Base-by-base conservation (phyloP, 2,113 vertebrate species). In the Trinectes maculatus region DNA sequence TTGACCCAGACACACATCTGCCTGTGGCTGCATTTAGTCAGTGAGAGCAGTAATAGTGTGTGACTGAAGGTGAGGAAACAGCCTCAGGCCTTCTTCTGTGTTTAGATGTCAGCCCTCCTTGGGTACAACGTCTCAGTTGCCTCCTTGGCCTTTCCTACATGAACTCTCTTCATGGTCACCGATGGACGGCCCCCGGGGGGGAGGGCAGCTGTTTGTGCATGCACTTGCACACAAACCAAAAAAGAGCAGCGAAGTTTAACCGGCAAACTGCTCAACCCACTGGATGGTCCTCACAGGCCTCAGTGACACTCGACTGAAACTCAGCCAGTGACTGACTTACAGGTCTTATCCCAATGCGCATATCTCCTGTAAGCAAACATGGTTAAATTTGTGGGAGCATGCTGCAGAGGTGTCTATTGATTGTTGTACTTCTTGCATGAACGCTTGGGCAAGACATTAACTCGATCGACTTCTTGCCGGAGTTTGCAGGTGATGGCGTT, bases 1-100 rank as follows among this genome's bases (percentile, higher is more conserved):
- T 68, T 81, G 83, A 89, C 67, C 87, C 78, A 87, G 85, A 87
- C 84, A 79, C 77, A 49, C 52, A 2, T 44, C 37, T 73, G 85
- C 89, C 89, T 18, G 66, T 76, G 83, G 86, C 82, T 71, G 66
- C 74, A 71, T 89, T 90, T 85, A 89, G 77, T 22, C 80, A 62
- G 87, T 71, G 90, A 85, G 80, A 91, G 89, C 85, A 85, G 82
- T 90, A 90, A 89, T 89, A 80, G 85, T 80, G 82, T 91, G 82
- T 87, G 90, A 91, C 86, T 90, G 79, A 86, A 90, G 86, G 87
- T 91, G 90, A 83, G 74, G 86, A 91, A 87, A 85, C 21, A 4
- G 82, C 89, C 90, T 58, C 25, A 9, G 84, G 89, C 60, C 78
- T 61, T 72, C 70, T 73, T 86, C 72, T 77, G 83, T 61, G 82